These are phyloP conservation scores for Astatotilapia flaviijosephi DNA, from an alignment of 2,113 vertebrate species.

Conservation along the genomic window DNA sequence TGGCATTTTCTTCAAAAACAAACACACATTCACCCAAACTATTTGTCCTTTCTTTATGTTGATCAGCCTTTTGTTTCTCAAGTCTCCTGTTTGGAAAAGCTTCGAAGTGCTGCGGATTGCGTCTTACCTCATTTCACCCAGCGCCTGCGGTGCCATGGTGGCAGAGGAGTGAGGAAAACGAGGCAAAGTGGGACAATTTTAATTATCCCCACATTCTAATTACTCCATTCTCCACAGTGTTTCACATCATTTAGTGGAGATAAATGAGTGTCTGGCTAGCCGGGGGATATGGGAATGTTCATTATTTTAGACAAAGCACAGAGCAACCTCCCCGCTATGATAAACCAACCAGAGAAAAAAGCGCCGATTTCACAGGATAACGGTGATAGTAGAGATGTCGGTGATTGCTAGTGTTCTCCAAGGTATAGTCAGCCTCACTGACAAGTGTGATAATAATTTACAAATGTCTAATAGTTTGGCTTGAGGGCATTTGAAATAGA, in stretches of 20 bases:
- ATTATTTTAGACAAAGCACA: slow-evolving; percentile 65
- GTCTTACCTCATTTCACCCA: slow-evolving; percentile 40
- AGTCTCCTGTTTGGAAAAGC: background rate
- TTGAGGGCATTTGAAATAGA: slow-evolving; percentile 25
- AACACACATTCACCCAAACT: background rate
- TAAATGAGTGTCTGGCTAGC: slow-evolving; percentile 58
- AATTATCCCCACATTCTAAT: slow-evolving; percentile 66
- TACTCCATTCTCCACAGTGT: slow-evolving; percentile 58
- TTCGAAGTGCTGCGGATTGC: background rate
- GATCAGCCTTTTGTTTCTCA: background rate
- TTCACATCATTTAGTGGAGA: slow-evolving; percentile 64
- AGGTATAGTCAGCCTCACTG: slow-evolving; percentile 12
- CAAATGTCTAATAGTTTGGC: background rate
- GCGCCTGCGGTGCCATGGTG: slow-evolving; percentile 20
- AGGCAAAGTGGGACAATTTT: slow-evolving; percentile 61
- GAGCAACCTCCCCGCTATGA: slow-evolving; percentile 28
- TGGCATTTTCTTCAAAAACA: background rate
- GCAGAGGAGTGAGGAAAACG: slow-evolving; percentile 20
- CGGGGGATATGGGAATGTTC: slow-evolving; percentile 50
- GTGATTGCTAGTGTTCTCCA: slow-evolving; percentile 32
- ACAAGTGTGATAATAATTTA: slow-evolving; percentile 25
- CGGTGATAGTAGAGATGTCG: slow-evolving; percentile 31
- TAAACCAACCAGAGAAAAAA: slow-evolving; percentile 32
- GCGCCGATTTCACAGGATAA: slow-evolving; percentile 34
- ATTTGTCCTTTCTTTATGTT: background rate